phyloP scores from a whole-genome alignment of 2,113 vertebrate species.

The Terrapene triunguis region DNA sequence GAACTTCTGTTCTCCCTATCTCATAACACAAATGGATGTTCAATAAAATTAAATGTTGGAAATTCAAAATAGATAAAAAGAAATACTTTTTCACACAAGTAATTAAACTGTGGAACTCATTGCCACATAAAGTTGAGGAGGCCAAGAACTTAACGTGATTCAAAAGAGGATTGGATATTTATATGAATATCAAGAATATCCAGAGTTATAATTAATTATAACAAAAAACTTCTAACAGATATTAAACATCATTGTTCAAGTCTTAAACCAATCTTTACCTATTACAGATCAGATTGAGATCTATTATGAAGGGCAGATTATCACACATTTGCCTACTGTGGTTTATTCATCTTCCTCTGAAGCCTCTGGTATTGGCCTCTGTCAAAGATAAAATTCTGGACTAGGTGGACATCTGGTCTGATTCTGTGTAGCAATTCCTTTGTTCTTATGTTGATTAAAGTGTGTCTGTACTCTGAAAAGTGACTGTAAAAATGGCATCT shows the following conservation, averaged over 20 bases:
- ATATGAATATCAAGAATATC: too few species aligned
- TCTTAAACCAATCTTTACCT: background rate
- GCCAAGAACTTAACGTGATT: too few species aligned
- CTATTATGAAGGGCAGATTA: conserved; percentile 1
- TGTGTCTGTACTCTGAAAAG: background rate
- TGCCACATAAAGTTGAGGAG: too few species aligned
- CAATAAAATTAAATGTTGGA: too few species aligned
- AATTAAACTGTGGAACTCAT: too few species aligned
- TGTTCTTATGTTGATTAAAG: background rate
- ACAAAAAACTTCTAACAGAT: background rate
- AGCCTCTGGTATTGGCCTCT: background rate
- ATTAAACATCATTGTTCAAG: background rate
- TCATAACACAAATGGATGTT: too few species aligned
- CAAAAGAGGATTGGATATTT: too few species aligned
- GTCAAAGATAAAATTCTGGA: background rate
- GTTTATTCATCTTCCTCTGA: background rate
- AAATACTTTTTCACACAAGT: too few species aligned
- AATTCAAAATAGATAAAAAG: too few species aligned
- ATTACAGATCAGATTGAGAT: conserved; percentile 28
- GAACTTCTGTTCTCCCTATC: too few species aligned
- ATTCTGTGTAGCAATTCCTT: conserved; percentile 2
- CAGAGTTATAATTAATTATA: background rate
- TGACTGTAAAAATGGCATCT: background rate
- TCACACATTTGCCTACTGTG: conserved; percentile 10
- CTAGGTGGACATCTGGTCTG: conserved; percentile 28